A percentile compares a stretch with the other conserved stretches of the same genome.
Evolutionary conservation across 2,797 vertebrate genomes (phyloP).

Genomic region (Syncerus caffer): DNA sequence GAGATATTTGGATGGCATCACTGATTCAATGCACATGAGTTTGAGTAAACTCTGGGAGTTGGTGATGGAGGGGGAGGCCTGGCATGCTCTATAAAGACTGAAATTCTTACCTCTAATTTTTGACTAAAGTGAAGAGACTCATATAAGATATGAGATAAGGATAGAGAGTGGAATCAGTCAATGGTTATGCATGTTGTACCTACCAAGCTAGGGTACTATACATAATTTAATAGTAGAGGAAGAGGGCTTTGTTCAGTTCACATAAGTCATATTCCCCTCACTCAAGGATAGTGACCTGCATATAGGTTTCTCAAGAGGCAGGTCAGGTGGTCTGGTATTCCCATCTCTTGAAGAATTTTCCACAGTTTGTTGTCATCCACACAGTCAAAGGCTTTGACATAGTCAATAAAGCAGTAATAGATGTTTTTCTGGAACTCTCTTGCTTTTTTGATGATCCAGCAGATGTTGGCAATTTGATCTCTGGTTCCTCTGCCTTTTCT

Average conservation of each 20-base stretch:
- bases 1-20: not conserved
- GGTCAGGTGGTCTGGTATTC: no score
- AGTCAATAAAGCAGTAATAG: no score
- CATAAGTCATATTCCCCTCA: not conserved
- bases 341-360: no score
- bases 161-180: not conserved
- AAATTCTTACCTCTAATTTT: not conserved
- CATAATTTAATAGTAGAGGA: not conserved
- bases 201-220: not conserved
- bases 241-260: not conserved
- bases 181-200: not conserved
- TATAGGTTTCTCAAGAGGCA: no score
- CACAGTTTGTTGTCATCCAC: no score
- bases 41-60: not conserved
- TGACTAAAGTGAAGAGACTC: not conserved
- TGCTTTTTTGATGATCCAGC: no score
- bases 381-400: no score
- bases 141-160: accelerated
- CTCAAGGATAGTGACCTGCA: not conserved
- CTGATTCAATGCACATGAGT: not conserved
- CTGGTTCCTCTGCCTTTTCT: no score
- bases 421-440: no score
- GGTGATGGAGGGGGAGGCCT: not conserved
- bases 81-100: not conserved
- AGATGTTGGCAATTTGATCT: no score